Conservation (phyloP, 2,113 vertebrate genomes). For the Mohoua ochrocephala region DNA sequence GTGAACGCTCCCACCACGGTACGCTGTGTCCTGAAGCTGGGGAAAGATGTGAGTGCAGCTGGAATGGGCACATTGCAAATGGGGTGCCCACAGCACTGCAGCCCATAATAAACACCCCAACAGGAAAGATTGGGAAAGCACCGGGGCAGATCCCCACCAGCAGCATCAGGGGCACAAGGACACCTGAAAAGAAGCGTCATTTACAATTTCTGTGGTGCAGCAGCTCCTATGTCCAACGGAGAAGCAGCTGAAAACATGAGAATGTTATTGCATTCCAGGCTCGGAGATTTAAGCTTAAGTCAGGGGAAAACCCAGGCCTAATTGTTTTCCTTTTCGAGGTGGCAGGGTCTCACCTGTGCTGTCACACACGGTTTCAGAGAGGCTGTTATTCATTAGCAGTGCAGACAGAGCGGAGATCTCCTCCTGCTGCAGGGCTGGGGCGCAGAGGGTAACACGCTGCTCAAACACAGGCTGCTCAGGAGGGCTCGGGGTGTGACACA, state of each 20-base stretch:
- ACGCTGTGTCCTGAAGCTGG: fast-evolving
- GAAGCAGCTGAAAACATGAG: background rate
- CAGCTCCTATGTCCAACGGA: background rate
- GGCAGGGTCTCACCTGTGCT: background rate
- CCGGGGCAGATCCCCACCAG: background rate
- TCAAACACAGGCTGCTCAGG: background rate
- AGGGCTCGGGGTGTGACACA: background rate
- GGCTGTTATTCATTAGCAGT: background rate
- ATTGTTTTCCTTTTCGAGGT: background rate
- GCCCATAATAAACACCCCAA: background rate
- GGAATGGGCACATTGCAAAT: background rate
- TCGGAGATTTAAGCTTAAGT: background rate
- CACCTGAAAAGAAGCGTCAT: too few species aligned
- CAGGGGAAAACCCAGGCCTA: background rate
- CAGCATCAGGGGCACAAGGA: background rate
- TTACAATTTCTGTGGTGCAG: background rate
- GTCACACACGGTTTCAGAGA: background rate
- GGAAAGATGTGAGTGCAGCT: background rate
- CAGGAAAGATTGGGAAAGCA: background rate
- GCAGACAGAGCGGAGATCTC: background rate
- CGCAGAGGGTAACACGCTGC: background rate
- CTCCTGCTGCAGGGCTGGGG: background rate
- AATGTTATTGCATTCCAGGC: background rate
- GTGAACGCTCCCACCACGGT: fast-evolving
- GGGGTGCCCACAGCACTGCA: background rate